phyloP scores from a whole-genome alignment of 2,113 vertebrate genomes.

The Silurus meridionalis region DNA sequence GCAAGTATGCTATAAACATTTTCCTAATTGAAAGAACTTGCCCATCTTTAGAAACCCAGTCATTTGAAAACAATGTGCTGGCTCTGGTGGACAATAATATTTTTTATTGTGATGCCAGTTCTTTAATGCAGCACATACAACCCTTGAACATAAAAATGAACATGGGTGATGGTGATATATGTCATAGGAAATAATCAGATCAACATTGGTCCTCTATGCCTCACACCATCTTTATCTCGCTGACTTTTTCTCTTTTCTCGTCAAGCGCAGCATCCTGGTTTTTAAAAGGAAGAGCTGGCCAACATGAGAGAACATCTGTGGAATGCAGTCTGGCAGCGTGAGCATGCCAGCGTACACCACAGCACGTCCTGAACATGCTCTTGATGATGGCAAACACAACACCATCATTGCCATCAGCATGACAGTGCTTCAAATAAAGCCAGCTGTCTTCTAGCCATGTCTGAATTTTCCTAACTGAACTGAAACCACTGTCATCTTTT shows the following conservation, averaged over 20 bases:
- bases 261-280: constrained; percentile 50
- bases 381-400: neutral
- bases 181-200: neutral
- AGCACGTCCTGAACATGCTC: neutral
- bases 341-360: constrained; percentile 25
- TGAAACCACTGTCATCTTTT: neutral
- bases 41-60: constrained; percentile 59
- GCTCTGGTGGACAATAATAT: constrained; percentile 44
- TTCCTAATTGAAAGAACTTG: constrained; percentile 64
- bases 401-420: neutral
- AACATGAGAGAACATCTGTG: constrained; percentile 58
- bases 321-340: constrained; percentile 46
- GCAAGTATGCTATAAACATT: constrained; percentile 62
- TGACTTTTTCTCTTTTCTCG: neutral
- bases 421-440: neutral
- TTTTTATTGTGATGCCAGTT: constrained; percentile 18
- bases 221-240: neutral
- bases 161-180: constrained; percentile 53
- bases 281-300: constrained; percentile 17
- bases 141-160: constrained; percentile 41
- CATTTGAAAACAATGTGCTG: constrained; percentile 63
- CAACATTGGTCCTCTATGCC: neutral
- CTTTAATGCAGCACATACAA: constrained; percentile 4
- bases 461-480: neutral
- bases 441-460: neutral